phyloP scores from a whole-genome alignment of 2,888 invertebrate species.

The Pristionchus fissidentatus region DNA sequence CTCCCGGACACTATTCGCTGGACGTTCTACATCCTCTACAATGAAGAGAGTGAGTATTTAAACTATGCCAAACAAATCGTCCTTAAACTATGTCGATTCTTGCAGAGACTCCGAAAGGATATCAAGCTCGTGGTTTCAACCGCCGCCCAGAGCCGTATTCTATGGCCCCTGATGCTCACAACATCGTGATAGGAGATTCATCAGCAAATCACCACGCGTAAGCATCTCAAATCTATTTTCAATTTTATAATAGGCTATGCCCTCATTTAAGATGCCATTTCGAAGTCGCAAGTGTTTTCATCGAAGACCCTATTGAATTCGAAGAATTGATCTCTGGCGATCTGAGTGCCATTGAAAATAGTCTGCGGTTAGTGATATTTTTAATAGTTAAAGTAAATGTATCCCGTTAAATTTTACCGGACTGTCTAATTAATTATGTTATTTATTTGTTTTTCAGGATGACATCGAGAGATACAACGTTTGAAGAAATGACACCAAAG shows the following conservation, averaged over 20 bases:
- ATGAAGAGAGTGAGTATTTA: constrained; percentile 21
- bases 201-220: constrained; percentile 23
- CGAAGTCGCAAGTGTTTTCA: constrained; percentile 15
- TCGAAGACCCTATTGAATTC: constrained; percentile 10
- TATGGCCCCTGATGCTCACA: constrained; percentile 5
- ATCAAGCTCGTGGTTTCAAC: constrained; percentile 12
- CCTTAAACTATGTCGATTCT: background rate
- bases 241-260: background rate
- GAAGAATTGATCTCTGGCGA: background rate
- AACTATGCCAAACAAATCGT: too few relatives aligned
- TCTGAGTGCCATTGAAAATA: constrained; percentile 25
- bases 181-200: background rate
- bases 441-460: background rate
- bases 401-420: too few relatives aligned
- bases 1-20: background rate
- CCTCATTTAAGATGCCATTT: background rate
- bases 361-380: background rate
- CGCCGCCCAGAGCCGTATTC: constrained; percentile 6
- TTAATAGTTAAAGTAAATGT: too few relatives aligned
- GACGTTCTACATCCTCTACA: constrained; percentile 25
- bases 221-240: background rate
- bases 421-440: background rate
- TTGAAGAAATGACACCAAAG: background rate
- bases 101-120: constrained; percentile 33
- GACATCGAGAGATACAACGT: constrained; percentile 15